Conservation (phyloP, 2,888 invertebrate species). For the Drosophila eohydei region DNA sequence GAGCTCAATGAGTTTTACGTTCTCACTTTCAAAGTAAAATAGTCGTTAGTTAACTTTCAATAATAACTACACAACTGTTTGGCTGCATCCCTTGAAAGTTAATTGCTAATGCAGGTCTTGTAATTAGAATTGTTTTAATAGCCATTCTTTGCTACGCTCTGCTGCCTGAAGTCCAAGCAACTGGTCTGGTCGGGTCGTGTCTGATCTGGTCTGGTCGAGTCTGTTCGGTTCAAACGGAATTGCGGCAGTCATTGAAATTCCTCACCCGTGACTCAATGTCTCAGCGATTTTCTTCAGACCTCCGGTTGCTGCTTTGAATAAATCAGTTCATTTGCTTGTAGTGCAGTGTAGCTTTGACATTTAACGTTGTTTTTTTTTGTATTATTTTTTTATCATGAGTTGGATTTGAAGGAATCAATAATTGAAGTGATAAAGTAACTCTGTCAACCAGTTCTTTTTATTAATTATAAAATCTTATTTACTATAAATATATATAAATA, state of each 20-base stretch:
- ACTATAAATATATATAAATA: not conserved
- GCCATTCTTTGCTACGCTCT: not conserved
- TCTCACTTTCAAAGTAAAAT: not conserved
- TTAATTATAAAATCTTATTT: not conserved
- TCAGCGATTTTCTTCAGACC: constrained; percentile 5
- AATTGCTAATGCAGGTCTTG: not conserved
- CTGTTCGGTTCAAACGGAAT: not conserved
- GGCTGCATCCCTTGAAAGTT: not conserved
- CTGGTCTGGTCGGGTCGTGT: not conserved
- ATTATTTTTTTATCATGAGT: constrained; percentile 1
- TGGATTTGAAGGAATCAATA: constrained; percentile 9
- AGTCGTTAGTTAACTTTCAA: not conserved
- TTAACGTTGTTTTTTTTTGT: constrained; percentile 22
- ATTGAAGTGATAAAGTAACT: constrained; percentile 5
- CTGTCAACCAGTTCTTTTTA: not conserved
- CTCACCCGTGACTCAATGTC: constrained; percentile 22
- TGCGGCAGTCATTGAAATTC: constrained; percentile 41
- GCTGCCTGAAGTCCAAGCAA: not conserved
- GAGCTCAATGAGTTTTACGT: not conserved
- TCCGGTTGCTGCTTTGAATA: constrained; percentile 29
- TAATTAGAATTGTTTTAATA: constrained; percentile 3
- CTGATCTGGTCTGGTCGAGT: not conserved
- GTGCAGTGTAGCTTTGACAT: constrained; percentile 40
- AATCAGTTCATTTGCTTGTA: constrained; percentile 17
- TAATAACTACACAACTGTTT: not conserved